Base-by-base conservation (phyloP, 2,113 vertebrate genomes). In the Prinia subflava region DNA sequence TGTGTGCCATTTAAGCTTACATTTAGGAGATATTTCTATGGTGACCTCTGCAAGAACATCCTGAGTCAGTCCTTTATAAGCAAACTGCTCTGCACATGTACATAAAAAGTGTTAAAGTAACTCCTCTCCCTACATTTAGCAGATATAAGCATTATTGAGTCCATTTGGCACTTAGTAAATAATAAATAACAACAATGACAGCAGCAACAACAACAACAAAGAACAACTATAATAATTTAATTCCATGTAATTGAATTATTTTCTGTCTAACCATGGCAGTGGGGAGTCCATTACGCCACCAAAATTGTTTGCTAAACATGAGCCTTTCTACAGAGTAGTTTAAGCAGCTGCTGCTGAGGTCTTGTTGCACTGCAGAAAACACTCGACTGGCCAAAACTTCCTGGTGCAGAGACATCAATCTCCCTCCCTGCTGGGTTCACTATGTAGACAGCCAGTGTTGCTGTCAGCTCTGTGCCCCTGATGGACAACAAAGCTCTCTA, bases 391-490 rank as follows among this genome's bases (percentile, higher is more conserved):
- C 91, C 96, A 96, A 86, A 94, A 71, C 8, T 75, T 97, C 68
- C 63, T 75, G 68, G 68, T 97, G 91, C 88, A 94, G 92, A 78
- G 87, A 69, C 60, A 93, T 96, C 85, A 95, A 81, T 97, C 89
- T 93, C 62, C 13, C 42, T 91, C 50, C 25, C 84, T 0, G 1
- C 5, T 82, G 92, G 84, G 55, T n/a, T 90, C 6, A 1, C 85
- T 92, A 50, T 62, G 7, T 35, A 52, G 87, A 65, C 63, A 91
- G 39, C 27, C 62, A 69, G 64, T 11, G 25, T 18, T 47, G 41
- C 63, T 73, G 62, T 90, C 74, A 57, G 77, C 55, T 88, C 67
- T 85, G 59, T 3, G 0, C 33, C n/a, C 52, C 2, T 56, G 87
- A 60, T 69, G 57, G 92, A 83, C 84, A 86, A 13, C 8, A 30